Percentiles rank a stretch among this genome's conserved stretches.
These are phyloP conservation scores for Phytoseiulus persimilis DNA, from an alignment of 2,888 invertebrate genomes.

Conservation along the genomic window DNA sequence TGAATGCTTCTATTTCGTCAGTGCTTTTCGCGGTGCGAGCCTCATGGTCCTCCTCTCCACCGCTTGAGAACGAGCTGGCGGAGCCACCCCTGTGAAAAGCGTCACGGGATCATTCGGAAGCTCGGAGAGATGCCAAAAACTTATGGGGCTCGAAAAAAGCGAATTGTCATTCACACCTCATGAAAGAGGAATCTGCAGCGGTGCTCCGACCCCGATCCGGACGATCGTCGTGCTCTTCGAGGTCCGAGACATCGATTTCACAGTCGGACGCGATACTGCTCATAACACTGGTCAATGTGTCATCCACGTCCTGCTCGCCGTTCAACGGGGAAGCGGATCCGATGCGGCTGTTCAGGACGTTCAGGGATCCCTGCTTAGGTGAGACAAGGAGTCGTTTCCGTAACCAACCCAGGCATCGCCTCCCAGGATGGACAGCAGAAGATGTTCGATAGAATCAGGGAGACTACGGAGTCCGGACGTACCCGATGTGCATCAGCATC, in stretches of 20 bases:
- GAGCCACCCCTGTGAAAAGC: background rate
- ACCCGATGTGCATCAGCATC: background rate
- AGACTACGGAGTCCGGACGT: background rate
- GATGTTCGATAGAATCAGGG: no score
- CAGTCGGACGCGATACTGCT: constrained; percentile 21
- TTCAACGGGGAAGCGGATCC: background rate
- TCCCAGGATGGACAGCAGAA: no score
- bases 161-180: background rate
- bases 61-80: background rate
- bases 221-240: background rate
- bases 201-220: background rate
- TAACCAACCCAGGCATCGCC: no score
- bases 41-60: background rate
- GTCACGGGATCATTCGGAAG: background rate
- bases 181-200: background rate
- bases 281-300: constrained; percentile 9
- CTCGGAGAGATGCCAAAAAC: no score
- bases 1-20: constrained; percentile 57
- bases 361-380: background rate
- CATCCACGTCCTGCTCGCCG: constrained; percentile 25
- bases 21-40: constrained; percentile 55
- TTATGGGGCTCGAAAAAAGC: background rate
- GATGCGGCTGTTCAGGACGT: background rate
- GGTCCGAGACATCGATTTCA: background rate
- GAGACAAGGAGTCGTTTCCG: no score